Conservation (phyloP, 2,888 invertebrate genomes). For the Aphidoletes aphidimyza region DNA sequence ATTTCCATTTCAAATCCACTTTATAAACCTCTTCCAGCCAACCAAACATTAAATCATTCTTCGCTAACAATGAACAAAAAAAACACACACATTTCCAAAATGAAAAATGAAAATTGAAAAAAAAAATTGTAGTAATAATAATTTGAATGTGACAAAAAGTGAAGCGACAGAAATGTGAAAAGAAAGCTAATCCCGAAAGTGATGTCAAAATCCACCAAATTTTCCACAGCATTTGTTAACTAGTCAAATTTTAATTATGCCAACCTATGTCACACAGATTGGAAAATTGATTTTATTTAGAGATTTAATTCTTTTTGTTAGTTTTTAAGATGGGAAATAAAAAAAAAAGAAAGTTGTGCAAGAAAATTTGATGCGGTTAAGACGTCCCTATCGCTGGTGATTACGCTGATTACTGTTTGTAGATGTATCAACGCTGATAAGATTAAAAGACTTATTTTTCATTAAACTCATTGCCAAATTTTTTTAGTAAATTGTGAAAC, state of each 20-base stretch:
- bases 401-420: not conserved
- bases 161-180: too few species aligned
- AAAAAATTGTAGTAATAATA: too few species aligned
- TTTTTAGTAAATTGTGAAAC: not conserved
- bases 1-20: conserved; percentile 4
- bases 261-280: not conserved
- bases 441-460: not conserved
- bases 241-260: conserved; percentile 3
- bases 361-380: too few species aligned
- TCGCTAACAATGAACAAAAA: not conserved
- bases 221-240: not conserved
- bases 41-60: conserved; percentile 13
- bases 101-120: not conserved
- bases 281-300: not conserved
- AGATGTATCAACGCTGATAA: conserved; percentile 7
- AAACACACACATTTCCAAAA: not conserved
- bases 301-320: conserved; percentile 2
- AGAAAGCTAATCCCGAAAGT: not conserved
- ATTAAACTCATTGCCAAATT: not conserved
- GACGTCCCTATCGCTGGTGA: too few species aligned
- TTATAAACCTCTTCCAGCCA: not conserved
- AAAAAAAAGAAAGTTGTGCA: not conserved
- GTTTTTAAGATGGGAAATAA: not conserved
- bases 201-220: too few species aligned
- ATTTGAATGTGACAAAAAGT: not conserved